Conservation (phyloP, 2,888 invertebrate species). For the Habrosyne pyritoides region DNA sequence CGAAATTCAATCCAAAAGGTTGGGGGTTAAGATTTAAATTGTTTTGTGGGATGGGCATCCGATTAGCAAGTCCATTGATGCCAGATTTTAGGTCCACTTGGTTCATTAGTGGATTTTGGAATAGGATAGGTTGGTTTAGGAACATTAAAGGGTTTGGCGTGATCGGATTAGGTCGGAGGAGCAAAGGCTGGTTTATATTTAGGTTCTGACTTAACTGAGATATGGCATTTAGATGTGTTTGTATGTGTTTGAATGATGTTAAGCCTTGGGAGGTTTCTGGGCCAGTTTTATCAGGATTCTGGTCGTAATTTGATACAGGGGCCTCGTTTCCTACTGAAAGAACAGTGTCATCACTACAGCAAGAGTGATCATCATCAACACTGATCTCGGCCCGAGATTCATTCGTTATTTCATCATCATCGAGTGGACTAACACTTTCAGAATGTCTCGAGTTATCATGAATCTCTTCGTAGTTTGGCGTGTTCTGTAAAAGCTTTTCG, state of each 20-base stretch:
- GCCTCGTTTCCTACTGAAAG: conserved; percentile 92
- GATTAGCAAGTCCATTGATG: conserved; percentile 43
- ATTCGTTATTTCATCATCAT: conserved; percentile 57
- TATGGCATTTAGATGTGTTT: conserved; percentile 87
- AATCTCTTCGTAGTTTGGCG: conserved; percentile 68
- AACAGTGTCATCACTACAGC: conserved; percentile 91
- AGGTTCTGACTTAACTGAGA: conserved; percentile 85
- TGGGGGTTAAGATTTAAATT: conserved; percentile 55
- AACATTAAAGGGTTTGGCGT: conserved; percentile 79
- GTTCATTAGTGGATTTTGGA: conserved; percentile 69
- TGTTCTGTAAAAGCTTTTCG: conserved; percentile 73
- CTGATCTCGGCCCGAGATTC: conserved; percentile 69
- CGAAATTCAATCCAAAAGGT: conserved; percentile 66
- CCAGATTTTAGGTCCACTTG: conserved; percentile 68
- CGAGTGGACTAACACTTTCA: conserved; percentile 63
- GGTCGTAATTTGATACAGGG: conserved; percentile 71
- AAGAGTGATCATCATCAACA: conserved; percentile 84
- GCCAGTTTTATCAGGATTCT: conserved; percentile 46
- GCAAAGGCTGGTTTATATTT: conserved; percentile 69
- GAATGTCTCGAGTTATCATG: conserved; percentile 56
- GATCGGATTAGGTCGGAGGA: conserved; percentile 75
- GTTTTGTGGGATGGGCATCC: conserved; percentile 61
- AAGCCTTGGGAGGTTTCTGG: conserved; percentile 60
- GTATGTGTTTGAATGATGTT: conserved; percentile 86
- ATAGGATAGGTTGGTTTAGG: conserved; percentile 74